Evolutionary conservation across 1,140 invertebrate genomes (phyloP), one percentile per base, ranked within the genome.

Genomic region (Drosophila azteca): DNA sequence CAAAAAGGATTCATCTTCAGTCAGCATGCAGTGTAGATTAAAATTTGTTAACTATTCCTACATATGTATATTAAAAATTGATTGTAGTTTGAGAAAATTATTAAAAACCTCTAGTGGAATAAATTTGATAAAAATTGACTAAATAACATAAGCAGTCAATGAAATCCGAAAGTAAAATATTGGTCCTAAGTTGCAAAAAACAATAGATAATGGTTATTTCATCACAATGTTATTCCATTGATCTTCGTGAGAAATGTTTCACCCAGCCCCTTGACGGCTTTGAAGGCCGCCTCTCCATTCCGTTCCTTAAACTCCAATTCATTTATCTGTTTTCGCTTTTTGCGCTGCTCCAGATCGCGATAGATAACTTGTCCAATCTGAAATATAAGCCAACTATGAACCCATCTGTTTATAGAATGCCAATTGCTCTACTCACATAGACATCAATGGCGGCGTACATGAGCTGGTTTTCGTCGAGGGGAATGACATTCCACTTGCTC

Each of bases 371-470:
- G n/a, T n/a, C n/a, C n/a, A 8, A 91, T 91, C 90, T 91, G 17
- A 4, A 66, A 83, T 0, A 43, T 41, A 1, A 31, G 0, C 0
- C 26, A 50, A 11, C 45, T 22, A 3, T 2, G 1, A 6, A 8
- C 31, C 4, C 44, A 48, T 1, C 0, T 5, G 7, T 9, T 26
- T 73, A 15, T 46, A n/a, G n/a, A 8, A 9, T 7, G 9, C 13
- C 6, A 20, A 20, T 1, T 0, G n/a, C 1, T 13, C 29, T 17
- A 92, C 93, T 88, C 87, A 95, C 94, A n/a, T n/a, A n/a, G n/a
- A n/a, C n/a, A n/a, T n/a, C n/a, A n/a, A n/a, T 94, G 22, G 94
- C 94, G 43, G 94, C 95, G 90, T 95, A 95, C 49, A 87, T 87
- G 75, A 93, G 90, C 77, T 95, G 94, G 11, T 92, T 92, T 63